Evolutionary conservation across 2,888 invertebrate species (phyloP).

Genomic region (Drosophila merina): DNA sequence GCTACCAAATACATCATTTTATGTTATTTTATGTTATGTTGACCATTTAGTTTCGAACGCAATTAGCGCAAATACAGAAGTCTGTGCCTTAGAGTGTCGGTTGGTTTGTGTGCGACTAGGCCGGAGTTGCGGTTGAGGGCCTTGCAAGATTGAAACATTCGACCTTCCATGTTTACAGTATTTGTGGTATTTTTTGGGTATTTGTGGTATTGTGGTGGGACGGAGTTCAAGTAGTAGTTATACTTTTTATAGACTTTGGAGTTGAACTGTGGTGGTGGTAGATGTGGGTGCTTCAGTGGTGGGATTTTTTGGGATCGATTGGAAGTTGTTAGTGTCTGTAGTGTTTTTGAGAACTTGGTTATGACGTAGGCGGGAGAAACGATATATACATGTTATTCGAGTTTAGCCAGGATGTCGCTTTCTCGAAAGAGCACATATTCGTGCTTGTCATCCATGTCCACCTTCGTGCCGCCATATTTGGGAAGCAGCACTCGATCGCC

Average conservation of each 20-base stretch:
- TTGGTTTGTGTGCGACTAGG: no score
- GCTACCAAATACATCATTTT: constrained; percentile 74
- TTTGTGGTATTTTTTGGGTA: no score
- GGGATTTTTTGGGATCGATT: no score
- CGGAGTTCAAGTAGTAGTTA: not conserved
- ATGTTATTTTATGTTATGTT: constrained; percentile 53
- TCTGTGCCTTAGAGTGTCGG: not conserved
- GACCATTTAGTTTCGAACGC: constrained; percentile 78
- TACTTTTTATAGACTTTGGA: no score
- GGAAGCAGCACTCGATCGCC: constrained; percentile 98
- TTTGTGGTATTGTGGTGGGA: no score
- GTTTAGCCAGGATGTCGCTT: constrained; percentile 96
- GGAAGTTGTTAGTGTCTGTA: no score
- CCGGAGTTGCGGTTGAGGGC: no score
- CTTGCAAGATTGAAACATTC: no score
- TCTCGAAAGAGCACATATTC: constrained; percentile 98
- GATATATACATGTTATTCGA: constrained; percentile 84
- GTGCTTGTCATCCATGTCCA: constrained; percentile 93
- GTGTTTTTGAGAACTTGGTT: no score
- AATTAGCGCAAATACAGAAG: constrained; percentile 28
- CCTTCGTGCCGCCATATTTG: constrained; percentile 99
- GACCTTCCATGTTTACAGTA: no score
- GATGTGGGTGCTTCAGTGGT: no score
- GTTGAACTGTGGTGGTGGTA: not conserved
- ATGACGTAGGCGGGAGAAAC: no score